Conservation (phyloP, 2,888 invertebrate species). For the Micoletzkya japonica region DNA sequence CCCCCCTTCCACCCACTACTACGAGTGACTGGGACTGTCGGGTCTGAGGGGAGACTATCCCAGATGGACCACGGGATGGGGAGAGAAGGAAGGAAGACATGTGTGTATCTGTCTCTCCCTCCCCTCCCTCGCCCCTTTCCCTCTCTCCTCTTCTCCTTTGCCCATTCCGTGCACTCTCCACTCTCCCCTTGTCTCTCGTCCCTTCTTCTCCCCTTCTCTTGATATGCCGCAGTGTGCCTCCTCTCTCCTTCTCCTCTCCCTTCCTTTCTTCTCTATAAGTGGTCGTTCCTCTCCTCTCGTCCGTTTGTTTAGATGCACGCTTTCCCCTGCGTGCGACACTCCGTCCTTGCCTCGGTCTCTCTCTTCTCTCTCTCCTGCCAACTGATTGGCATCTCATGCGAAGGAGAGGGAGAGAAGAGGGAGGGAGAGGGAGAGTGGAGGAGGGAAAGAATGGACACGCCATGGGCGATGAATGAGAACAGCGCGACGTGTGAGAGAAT, state of each 20-base stretch:
- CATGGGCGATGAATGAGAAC: not conserved
- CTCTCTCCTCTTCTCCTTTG: not conserved
- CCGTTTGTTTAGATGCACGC: constrained; percentile 29
- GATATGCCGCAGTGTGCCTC: not conserved
- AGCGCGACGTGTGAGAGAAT: not conserved
- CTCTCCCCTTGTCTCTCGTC: not conserved
- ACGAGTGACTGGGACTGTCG: too few species aligned
- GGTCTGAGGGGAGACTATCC: too few species aligned
- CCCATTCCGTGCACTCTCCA: not conserved
- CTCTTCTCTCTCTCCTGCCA: constrained; percentile 17
- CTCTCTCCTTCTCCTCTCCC: constrained; percentile 5
- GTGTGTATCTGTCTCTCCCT: not conserved
- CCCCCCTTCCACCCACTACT: too few species aligned
- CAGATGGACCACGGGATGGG: too few species aligned
- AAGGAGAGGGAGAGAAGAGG: not conserved
- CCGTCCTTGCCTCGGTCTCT: constrained; percentile 5
- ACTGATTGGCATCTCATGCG: constrained; percentile 25
- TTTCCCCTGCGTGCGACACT: not conserved
- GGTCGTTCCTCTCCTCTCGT: constrained; percentile 17
- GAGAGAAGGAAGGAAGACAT: not conserved
- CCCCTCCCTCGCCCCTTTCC: constrained; percentile 6
- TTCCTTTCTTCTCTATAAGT: constrained; percentile 13
- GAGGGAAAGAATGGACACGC: not conserved
- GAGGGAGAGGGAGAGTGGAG: too few species aligned
- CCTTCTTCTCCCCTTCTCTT: not conserved